Percentiles rank a stretch among this genome's conserved stretches.
phyloP scores from a whole-genome alignment of 2,113 vertebrate genomes.

The Macroglossus sobrinus region DNA sequence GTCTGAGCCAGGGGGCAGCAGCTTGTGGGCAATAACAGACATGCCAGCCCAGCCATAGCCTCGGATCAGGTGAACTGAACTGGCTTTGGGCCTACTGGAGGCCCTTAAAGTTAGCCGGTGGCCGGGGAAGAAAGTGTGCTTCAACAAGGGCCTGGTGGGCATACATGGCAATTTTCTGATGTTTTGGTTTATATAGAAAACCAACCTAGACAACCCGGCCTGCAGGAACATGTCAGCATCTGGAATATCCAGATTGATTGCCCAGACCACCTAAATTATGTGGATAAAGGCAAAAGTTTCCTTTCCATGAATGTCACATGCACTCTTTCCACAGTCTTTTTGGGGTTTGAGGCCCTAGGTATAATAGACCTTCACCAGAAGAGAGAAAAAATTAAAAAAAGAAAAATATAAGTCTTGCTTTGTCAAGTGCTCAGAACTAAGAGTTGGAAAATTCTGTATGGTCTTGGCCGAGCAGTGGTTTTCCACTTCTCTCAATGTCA shows the following conservation, averaged over 20 bases:
- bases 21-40: constrained; percentile 7
- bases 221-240: not conserved
- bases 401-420: constrained; percentile 8
- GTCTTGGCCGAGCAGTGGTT: not conserved
- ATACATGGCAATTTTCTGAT: not conserved
- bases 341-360: not conserved
- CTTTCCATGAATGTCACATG: not conserved
- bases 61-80: constrained; percentile 34
- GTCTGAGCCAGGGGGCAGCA: constrained; percentile 13
- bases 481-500: not conserved
- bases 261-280: not conserved
- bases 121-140: not conserved
- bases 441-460: not conserved
- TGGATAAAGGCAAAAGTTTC: not conserved
- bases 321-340: not conserved
- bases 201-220: not conserved
- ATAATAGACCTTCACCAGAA: not conserved
- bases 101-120: constrained; percentile 1
- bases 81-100: not conserved
- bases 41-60: not conserved
- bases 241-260: not conserved
- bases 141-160: not conserved
- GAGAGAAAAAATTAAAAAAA: not conserved
- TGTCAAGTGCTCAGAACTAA: not conserved
- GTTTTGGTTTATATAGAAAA: not conserved